These are phyloP conservation scores for Odontophorus gujanensis DNA, from an alignment of 2,113 vertebrate species.

Conservation along the genomic window DNA sequence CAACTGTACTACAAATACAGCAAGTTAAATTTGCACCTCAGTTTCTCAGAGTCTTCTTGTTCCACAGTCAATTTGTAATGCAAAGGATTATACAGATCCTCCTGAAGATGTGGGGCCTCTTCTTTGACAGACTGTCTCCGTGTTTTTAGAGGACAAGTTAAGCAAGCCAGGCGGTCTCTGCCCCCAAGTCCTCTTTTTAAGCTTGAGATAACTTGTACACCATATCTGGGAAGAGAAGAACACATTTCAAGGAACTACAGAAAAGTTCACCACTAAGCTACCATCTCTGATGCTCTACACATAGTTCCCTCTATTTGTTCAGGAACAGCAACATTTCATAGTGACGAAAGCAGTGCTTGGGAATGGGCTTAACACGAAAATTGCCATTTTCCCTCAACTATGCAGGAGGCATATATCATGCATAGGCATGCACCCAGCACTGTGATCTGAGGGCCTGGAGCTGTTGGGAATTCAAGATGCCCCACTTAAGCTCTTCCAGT, in stretches of 20 bases:
- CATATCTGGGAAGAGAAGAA: background rate
- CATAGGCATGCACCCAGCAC: background rate
- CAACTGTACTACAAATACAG: too few relatives aligned
- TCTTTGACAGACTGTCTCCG: background rate
- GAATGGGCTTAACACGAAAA: background rate
- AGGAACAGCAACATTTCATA: background rate
- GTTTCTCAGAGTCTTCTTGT: background rate
- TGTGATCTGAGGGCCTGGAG: background rate
- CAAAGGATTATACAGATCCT: background rate
- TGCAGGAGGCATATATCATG: background rate
- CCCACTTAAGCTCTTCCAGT: background rate
- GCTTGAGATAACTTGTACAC: background rate
- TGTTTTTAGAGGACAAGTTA: background rate
- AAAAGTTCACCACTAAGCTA: background rate
- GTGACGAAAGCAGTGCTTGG: background rate
- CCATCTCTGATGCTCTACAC: background rate
- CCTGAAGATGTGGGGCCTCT: background rate
- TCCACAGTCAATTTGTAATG: background rate
- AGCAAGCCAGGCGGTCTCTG: background rate
- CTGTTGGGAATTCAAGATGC: background rate
- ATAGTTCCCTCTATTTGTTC: background rate
- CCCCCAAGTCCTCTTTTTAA: background rate
- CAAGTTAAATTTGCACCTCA: background rate
- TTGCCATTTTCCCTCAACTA: background rate
- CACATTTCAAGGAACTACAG: background rate